phyloP scores from a whole-genome alignment of 2,797 vertebrate genomes.

The Nothura maculosa region DNA sequence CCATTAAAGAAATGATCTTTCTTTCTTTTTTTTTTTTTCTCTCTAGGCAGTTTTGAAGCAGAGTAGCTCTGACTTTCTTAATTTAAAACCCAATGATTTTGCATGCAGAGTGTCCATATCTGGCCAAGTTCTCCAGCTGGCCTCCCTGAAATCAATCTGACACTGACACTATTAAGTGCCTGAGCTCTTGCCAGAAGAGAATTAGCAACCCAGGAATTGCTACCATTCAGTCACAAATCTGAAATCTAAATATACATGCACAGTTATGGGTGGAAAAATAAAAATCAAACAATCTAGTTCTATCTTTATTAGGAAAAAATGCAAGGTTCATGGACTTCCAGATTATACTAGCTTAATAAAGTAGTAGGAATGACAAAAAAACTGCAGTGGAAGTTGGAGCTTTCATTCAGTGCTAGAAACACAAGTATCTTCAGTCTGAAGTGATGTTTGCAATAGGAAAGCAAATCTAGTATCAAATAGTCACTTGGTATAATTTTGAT shows the following conservation, averaged over 20 bases:
- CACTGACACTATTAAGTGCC: background rate
- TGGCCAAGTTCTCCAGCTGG: conserved; percentile 24
- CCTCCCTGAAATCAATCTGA: background rate
- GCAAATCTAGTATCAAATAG: background rate
- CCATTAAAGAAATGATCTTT: background rate
- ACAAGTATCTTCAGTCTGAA: background rate
- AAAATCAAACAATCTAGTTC: background rate
- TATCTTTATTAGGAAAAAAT: background rate
- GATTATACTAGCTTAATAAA: background rate
- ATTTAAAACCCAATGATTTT: background rate
- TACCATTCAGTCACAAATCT: background rate
- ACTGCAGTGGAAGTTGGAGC: background rate
- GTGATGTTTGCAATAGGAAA: background rate
- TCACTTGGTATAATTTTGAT: background rate
- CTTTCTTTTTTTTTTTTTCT: background rate
- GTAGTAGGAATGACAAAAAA: background rate
- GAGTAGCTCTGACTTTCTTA: background rate
- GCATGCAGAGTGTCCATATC: background rate
- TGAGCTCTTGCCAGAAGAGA: background rate
- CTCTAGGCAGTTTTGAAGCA: background rate
- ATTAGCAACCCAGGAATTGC: background rate
- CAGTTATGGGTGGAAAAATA: background rate
- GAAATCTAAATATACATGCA: conserved; percentile 2
- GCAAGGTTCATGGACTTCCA: background rate
- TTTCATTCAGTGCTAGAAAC: background rate